Evolutionary conservation across 2,113 vertebrate genomes (phyloP).

Genomic region (Setophaga kirtlandii): DNA sequence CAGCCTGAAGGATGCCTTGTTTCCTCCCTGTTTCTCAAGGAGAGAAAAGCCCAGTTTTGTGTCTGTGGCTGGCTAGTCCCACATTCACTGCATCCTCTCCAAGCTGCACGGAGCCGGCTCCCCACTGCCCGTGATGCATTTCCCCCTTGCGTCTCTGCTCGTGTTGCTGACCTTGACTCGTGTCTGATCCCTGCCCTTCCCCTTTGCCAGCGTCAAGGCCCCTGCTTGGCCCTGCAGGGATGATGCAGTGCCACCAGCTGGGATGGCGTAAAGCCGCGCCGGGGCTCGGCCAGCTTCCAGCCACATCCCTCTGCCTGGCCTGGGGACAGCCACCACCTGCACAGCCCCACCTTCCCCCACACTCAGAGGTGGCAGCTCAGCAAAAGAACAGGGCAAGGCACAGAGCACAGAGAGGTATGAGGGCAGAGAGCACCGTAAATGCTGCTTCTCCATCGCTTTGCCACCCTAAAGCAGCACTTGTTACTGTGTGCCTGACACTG

Average conservation of each 20-base stretch:
- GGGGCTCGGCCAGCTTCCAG: background rate
- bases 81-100: background rate
- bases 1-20: background rate
- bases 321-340: background rate
- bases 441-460: background rate
- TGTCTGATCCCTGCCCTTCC: background rate
- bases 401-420: background rate
- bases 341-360: background rate
- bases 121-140: fast-evolving
- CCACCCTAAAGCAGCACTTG: background rate
- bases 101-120: fast-evolving
- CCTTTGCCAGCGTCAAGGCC: background rate
- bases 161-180: constrained; percentile 2
- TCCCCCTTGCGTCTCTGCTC: background rate
- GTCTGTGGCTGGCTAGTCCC: background rate
- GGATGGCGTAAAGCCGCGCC: background rate
- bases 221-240: background rate
- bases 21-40: background rate
- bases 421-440: background rate
- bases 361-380: background rate
- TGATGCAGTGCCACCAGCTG: constrained; percentile 45
- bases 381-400: background rate
- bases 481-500: background rate
- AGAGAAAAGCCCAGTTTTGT: background rate
- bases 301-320: background rate